A percentile compares a stretch with the other conserved stretches of the same genome.
Conservation (phyloP, 2,113 vertebrate genomes). For the Pipra filicauda region DNA sequence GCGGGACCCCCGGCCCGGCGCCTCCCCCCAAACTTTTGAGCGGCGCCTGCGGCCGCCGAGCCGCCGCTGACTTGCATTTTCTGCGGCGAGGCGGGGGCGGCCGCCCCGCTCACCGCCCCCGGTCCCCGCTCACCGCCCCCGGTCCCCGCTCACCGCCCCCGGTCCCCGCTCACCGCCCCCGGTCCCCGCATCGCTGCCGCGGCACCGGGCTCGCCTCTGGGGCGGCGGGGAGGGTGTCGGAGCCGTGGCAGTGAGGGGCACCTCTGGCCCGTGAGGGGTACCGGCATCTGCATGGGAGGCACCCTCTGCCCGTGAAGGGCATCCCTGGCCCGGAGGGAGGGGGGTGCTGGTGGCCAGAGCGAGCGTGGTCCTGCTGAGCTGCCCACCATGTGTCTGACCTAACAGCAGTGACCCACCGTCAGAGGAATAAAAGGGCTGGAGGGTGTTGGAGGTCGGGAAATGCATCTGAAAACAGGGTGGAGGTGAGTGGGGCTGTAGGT, state of each 20-base stretch:
- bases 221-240: neutral
- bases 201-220: neutral
- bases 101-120: neutral
- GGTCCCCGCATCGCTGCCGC: neutral
- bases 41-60: conserved; percentile 23
- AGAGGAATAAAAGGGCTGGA: neutral
- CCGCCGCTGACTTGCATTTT: conserved; percentile 29
- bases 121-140: neutral
- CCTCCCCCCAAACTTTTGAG: conserved; percentile 66
- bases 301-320: neutral
- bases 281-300: neutral
- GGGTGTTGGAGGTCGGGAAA: neutral
- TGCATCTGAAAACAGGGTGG: fast-evolving
- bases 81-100: neutral
- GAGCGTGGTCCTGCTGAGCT: neutral
- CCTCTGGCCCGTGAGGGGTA: neutral
- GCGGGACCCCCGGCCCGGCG: neutral
- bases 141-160: neutral
- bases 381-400: neutral
- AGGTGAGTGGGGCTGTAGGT: neutral
- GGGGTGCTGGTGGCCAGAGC: fast-evolving
- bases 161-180: neutral
- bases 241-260: neutral
- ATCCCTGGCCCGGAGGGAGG: neutral
- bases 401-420: neutral